Conservation (phyloP, 2,797 vertebrate genomes). For the Chromobotia macracanthus region DNA sequence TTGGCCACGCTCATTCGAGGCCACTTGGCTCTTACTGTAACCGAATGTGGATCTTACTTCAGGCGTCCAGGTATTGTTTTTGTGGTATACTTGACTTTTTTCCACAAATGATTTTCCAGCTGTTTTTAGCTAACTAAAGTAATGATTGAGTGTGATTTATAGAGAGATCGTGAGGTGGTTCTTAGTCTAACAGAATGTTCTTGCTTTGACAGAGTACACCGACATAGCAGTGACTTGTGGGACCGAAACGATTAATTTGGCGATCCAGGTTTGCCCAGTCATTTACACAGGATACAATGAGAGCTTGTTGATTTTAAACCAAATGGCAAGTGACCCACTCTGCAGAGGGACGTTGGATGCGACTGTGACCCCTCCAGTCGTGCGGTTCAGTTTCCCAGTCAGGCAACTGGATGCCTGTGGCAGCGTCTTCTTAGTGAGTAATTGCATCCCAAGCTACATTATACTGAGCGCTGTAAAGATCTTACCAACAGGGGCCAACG, state of each 20-base stretch:
- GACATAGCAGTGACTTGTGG: slow-evolving; percentile 75
- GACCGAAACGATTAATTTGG: slow-evolving; percentile 70
- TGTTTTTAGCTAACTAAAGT: too few species aligned
- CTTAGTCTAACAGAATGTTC: background rate
- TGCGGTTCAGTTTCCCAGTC: slow-evolving; percentile 75
- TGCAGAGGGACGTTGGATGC: slow-evolving; percentile 70
- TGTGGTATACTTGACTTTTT: background rate
- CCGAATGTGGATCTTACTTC: slow-evolving; percentile 61
- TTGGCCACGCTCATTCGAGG: slow-evolving; percentile 65
- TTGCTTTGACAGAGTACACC: slow-evolving; percentile 67
- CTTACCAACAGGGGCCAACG: background rate
- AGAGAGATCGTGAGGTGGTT: background rate
- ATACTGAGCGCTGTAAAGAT: too few species aligned
- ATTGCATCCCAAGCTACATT: background rate
- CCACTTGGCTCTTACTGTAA: slow-evolving; percentile 63
- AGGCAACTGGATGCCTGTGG: slow-evolving; percentile 71
- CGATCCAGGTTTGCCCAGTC: slow-evolving; percentile 72
- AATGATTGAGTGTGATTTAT: background rate
- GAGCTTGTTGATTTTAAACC: slow-evolving; percentile 72
- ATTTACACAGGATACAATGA: slow-evolving; percentile 75
- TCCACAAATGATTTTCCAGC: too few species aligned
- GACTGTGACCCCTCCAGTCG: slow-evolving; percentile 64
- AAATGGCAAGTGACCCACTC: slow-evolving; percentile 38
- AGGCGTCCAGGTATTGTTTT: slow-evolving; percentile 67
- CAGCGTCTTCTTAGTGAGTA: slow-evolving; percentile 73